phyloP scores from a whole-genome alignment of 2,113 vertebrate species.

The Pterocles burchelli region DNA sequence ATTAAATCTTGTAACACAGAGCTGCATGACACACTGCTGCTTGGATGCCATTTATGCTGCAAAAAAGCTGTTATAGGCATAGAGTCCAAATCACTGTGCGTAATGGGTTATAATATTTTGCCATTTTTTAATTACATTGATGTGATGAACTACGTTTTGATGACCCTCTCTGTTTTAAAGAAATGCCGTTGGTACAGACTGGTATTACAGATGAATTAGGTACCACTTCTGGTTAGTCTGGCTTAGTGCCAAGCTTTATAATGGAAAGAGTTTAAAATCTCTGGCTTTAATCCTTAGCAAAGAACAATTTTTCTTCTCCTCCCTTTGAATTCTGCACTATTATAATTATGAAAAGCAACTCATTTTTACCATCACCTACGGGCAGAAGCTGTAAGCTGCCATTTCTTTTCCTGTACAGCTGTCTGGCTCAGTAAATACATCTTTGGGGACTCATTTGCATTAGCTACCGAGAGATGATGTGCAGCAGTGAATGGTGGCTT shows the following conservation, averaged over 20 bases:
- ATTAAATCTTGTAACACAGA: accelerated
- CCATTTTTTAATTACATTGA: neutral
- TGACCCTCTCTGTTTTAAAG: neutral
- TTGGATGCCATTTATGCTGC: accelerated
- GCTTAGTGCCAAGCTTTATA: neutral
- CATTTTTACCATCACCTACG: neutral
- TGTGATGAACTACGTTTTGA: neutral
- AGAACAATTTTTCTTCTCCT: neutral
- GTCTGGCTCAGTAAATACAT: constrained; percentile 7
- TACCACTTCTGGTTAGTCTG: neutral
- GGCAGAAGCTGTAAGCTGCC: neutral
- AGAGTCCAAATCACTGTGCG: neutral
- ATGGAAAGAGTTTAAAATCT: neutral
- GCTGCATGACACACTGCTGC: accelerated
- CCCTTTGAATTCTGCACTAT: neutral
- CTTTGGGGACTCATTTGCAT: constrained; percentile 22
- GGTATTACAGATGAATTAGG: neutral
- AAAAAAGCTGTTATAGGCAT: neutral
- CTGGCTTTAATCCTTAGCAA: neutral
- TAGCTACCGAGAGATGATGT: neutral
- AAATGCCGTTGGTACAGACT: neutral
- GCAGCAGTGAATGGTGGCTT: neutral
- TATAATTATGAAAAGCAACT: neutral
- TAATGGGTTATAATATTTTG: neutral
- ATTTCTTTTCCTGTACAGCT: constrained; percentile 39